Conservation (phyloP, 2,888 invertebrate genomes). For the Andrena fulva region DNA sequence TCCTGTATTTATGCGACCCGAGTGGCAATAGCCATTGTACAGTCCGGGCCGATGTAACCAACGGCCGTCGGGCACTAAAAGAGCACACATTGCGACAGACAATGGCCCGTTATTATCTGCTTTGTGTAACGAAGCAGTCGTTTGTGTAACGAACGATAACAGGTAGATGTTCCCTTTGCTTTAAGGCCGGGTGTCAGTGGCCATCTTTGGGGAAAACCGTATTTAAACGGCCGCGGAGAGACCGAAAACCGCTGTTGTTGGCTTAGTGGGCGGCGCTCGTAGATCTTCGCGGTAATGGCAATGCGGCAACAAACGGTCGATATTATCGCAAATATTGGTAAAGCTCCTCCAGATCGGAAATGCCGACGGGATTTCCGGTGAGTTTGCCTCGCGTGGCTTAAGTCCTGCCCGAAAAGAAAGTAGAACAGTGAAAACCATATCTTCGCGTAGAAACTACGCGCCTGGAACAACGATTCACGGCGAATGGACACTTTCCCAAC, state of each 20-base stretch:
- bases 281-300: constrained; percentile 34
- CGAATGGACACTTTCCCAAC: constrained; percentile 3
- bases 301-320: neutral
- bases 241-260: constrained; percentile 11
- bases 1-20: neutral
- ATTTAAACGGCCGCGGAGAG: constrained; percentile 32
- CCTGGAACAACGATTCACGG: neutral
- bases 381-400: constrained; percentile 20
- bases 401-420: constrained; percentile 49
- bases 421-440: constrained; percentile 49
- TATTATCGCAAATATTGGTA: constrained; percentile 18
- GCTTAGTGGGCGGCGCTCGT: constrained; percentile 6
- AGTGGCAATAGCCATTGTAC: neutral
- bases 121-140: neutral
- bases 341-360: constrained; percentile 45
- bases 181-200: constrained; percentile 36
- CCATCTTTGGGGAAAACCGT: constrained; percentile 60
- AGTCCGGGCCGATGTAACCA: neutral
- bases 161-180: constrained; percentile 32
- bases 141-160: constrained; percentile 37
- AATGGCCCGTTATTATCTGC: constrained; percentile 11
- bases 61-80: neutral
- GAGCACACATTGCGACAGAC: constrained; percentile 28
- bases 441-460: constrained; percentile 28
- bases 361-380: constrained; percentile 65